phyloP scores from a whole-genome alignment of 30 jellyfish, hydroid and myxozoan genomes.

The Aurelia sp. region DNA sequence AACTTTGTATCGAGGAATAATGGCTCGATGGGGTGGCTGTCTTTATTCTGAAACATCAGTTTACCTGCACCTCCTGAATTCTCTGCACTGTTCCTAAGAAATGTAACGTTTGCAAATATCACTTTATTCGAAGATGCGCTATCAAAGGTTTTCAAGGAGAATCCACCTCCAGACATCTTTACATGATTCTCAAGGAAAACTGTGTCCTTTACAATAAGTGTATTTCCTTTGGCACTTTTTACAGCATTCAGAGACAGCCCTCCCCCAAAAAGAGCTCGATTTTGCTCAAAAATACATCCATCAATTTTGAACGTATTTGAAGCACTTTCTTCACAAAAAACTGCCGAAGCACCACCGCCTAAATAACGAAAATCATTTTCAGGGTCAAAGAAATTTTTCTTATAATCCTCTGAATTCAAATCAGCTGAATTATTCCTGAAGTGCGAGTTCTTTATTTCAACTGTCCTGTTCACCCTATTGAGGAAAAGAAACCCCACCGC shows the following conservation, averaged over 20 bases:
- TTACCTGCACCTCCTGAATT: constrained; percentile 66
- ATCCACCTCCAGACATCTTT: constrained; percentile 51
- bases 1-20: constrained; percentile 4
- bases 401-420: neutral
- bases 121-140: constrained; percentile 9
- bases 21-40: neutral
- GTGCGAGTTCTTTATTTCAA: neutral
- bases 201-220: neutral
- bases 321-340: constrained; percentile 9
- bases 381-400: neutral
- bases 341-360: constrained; percentile 46
- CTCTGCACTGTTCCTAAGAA: constrained; percentile 19
- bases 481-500: constrained; percentile 27
- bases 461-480: neutral
- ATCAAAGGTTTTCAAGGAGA: constrained; percentile 10
- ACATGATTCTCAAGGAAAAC: constrained; percentile 30
- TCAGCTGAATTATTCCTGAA: constrained; percentile 18
- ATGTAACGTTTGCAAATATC: constrained; percentile 1
- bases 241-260: constrained; percentile 14
- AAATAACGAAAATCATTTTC: neutral
- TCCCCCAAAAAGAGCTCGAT: constrained; percentile 57
- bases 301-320: constrained; percentile 14
- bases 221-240: constrained; percentile 8
- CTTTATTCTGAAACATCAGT: constrained; percentile 21
- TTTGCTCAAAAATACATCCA: constrained; percentile 21